phyloP scores from a whole-genome alignment of 2,888 invertebrate species.

The Luperina nickerlii region DNA sequence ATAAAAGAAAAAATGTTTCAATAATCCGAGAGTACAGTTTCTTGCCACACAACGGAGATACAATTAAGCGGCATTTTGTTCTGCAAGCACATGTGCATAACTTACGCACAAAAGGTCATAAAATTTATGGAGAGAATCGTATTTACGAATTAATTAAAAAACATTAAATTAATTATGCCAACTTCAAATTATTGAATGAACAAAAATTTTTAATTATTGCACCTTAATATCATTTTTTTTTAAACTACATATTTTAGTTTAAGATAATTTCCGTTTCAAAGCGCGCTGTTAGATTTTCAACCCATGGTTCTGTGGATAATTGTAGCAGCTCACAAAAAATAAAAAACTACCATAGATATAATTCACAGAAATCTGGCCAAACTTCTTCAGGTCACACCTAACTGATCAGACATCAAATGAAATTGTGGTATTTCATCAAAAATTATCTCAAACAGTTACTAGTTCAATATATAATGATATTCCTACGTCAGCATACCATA shows the following conservation, averaged over 20 bases:
- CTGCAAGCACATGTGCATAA: not conserved
- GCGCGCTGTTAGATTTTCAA: no score
- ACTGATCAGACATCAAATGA: not conserved
- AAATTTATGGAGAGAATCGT: constrained; percentile 1
- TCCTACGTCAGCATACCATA: constrained; percentile 19
- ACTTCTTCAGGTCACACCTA: not conserved
- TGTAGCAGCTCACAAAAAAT: not conserved
- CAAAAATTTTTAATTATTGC: not conserved
- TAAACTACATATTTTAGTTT: no score
- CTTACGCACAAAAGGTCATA: not conserved
- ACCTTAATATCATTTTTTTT: not conserved
- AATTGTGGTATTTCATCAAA: not conserved
- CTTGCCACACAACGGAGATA: not conserved
- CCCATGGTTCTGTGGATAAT: not conserved
- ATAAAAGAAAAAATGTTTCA: not conserved
- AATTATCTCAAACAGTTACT: not conserved
- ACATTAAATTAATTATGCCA: not conserved
- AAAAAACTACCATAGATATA: not conserved
- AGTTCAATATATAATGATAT: not conserved
- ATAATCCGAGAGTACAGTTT: not conserved
- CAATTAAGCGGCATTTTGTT: not conserved
- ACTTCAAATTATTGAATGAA: not conserved
- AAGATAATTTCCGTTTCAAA: no score
- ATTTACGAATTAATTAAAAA: not conserved
- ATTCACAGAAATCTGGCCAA: not conserved